phyloP scores from a whole-genome alignment of 2,797 vertebrate species.

The Rhabdomys pumilio region DNA sequence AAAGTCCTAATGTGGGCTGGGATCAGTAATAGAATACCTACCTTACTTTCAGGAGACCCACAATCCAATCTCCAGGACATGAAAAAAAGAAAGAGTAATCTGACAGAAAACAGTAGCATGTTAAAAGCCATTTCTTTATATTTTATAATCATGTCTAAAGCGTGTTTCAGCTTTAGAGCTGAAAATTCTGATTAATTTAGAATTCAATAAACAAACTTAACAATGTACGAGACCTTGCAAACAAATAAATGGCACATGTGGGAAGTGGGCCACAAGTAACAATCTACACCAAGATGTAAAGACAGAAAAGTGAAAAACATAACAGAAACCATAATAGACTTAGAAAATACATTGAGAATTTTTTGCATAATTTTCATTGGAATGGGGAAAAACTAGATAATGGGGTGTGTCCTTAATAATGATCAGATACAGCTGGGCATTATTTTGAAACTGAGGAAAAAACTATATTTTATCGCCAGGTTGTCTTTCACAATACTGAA shows the following conservation, averaged over 20 bases:
- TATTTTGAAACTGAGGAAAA: constrained; percentile 30
- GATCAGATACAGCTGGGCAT: constrained; percentile 27
- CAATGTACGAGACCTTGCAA: not conserved
- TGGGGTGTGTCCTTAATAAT: not conserved
- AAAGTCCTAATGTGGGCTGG: not conserved
- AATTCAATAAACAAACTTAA: constrained; percentile 38
- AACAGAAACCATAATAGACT: constrained; percentile 11
- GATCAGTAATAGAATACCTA: not conserved
- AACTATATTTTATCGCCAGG: not conserved
- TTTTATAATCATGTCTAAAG: not conserved
- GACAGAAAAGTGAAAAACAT: not conserved
- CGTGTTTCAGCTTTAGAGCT: not conserved
- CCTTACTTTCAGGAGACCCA: not conserved
- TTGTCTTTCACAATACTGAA: not conserved
- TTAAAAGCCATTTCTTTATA: not conserved
- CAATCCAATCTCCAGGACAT: not conserved
- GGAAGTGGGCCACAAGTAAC: constrained; percentile 1
- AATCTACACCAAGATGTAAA: constrained; percentile 6
- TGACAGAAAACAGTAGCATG: constrained; percentile 19
- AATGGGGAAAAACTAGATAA: constrained; percentile 18
- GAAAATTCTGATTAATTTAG: constrained; percentile 51
- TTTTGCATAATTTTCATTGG: not conserved
- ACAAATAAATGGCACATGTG: constrained; percentile 4
- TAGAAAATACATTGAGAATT: not conserved
- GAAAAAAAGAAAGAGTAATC: not conserved